phyloP scores from a whole-genome alignment of 2,888 invertebrate genomes.

The Mimachlamys varia region DNA sequence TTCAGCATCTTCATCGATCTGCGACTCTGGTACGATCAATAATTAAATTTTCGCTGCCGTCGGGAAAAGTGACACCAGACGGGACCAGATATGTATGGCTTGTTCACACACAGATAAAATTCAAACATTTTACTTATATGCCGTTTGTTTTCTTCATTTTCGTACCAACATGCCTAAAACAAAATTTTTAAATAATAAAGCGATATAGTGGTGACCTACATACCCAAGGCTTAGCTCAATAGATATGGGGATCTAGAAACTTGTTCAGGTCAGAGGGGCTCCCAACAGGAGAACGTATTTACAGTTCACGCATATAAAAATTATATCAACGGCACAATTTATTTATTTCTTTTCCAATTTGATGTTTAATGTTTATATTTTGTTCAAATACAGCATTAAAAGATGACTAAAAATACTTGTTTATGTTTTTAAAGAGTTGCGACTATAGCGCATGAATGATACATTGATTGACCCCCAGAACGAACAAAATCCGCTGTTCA shows the following conservation, averaged over 20 bases:
- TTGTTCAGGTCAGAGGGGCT: slow-evolving; percentile 54
- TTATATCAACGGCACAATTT: not conserved
- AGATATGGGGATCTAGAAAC: slow-evolving; percentile 77
- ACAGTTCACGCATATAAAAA: slow-evolving; percentile 36
- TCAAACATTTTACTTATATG: not conserved
- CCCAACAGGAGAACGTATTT: slow-evolving; percentile 39
- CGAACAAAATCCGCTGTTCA: slow-evolving; percentile 56
- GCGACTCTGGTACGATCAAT: slow-evolving; percentile 23
- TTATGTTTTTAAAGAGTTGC: not conserved
- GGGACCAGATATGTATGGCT: not conserved
- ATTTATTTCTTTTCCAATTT: slow-evolving; percentile 28
- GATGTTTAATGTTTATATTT: not conserved
- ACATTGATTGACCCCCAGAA: slow-evolving; percentile 36
- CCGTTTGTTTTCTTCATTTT: slow-evolving; percentile 3
- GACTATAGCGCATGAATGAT: not conserved
- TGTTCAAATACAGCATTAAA: not conserved
- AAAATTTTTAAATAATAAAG: slow-evolving; percentile 69
- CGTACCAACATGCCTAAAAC: slow-evolving; percentile 40
- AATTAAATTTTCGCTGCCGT: slow-evolving; percentile 34
- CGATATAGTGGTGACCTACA: slow-evolving; percentile 74
- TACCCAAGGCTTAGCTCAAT: slow-evolving; percentile 75
- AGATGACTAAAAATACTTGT: not conserved
- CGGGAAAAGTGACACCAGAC: slow-evolving; percentile 29
- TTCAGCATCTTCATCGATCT: slow-evolving; percentile 36
- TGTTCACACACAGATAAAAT: not conserved